Base-by-base conservation (phyloP, 2,797 vertebrate species). In the Echeneis naucrates region DNA sequence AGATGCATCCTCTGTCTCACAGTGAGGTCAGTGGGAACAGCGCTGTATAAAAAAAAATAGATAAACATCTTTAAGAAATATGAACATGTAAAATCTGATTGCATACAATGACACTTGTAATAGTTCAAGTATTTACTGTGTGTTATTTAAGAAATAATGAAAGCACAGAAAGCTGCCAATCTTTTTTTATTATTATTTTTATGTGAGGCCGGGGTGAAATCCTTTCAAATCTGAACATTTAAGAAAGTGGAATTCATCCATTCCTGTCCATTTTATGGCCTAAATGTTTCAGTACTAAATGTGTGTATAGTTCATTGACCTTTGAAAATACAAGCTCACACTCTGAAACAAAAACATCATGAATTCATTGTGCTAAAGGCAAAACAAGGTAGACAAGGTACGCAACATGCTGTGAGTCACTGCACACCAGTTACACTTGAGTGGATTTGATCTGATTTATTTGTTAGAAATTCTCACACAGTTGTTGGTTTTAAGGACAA, bases 401-500 rank as follows among this genome's bases (percentile, higher is more conserved):
- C 52, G 16, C 21, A 4, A 52, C 16, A 24, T 2, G 16, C 69
- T 13, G 32, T 69, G 72, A 75, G 61, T 75, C 76, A 62, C 30
- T 50, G 21, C 33, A 78, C 32, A 65, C 74, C 58, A 80, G n/a
- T 30, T 69, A 68, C 53, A 63, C 60, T 64, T 70, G 33, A 67
- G 55, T 7, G 7, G 35, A 44, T 64, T 73, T 64, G 26, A 55
- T 65, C 55, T 32, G 40, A 73, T 75, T 54, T 47, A 65, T 73
- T 68, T 70, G 32, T 30, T 63, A 52, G 68, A 59, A 64, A 66
- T 53, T 63, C 26, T 54, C 24, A 80, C 60, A 74, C 51, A 58
- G 44, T 51, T 71, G 45, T 52, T 16, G 11, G 63, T 66, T 40
- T 55, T n/a, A 4, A 56, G 54, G 27, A 53, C 48, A 40, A 42